Conservation (phyloP, 2,113 vertebrate species). For the Pelobates fuscus region DNA sequence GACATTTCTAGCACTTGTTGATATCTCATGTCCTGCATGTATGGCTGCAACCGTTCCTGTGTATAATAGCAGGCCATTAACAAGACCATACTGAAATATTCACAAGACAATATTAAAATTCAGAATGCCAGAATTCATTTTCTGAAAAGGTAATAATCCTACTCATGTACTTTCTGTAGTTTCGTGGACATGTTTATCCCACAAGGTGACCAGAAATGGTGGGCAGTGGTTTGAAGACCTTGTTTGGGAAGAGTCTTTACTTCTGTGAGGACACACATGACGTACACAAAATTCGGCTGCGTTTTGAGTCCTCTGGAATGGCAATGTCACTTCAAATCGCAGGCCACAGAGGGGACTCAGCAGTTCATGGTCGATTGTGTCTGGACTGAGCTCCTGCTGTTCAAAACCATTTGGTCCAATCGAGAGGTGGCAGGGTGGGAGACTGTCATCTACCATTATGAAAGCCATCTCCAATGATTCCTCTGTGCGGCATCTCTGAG, state of each 20-base stretch:
- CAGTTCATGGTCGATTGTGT: neutral
- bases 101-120: no score
- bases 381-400: neutral
- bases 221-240: conserved; percentile 20
- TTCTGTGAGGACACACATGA: conserved; percentile 1
- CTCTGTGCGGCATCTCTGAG: neutral
- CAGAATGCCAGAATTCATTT: no score
- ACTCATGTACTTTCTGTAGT: neutral
- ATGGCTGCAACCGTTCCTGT: no score
- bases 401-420: neutral
- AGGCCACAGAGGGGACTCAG: conserved; percentile 4
- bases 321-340: conserved; percentile 40
- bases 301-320: conserved; percentile 38
- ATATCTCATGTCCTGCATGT: no score
- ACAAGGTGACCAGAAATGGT: conserved; percentile 43
- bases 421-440: conserved; percentile 22
- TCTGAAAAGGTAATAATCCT: no score
- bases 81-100: no score
- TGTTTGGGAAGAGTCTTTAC: neutral
- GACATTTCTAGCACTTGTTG: no score
- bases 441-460: conserved; percentile 8
- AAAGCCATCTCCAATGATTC: conserved; percentile 35
- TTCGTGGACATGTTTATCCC: conserved; percentile 17
- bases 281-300: conserved; percentile 43
- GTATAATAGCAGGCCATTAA: no score